Conservation (phyloP, 2,888 invertebrate genomes). For the Iphiclides podalirius region DNA sequence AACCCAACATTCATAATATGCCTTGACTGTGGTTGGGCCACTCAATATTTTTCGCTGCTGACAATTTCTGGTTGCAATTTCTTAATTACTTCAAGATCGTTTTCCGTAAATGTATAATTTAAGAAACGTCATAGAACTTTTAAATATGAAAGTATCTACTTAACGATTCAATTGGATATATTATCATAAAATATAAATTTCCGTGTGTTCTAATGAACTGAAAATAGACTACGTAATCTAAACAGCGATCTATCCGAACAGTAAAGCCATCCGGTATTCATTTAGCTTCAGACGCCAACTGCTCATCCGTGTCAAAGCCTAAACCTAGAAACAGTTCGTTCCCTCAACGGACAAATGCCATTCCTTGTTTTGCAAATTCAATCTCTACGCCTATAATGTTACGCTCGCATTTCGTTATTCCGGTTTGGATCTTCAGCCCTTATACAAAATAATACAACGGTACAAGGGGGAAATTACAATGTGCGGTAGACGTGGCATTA, state of each 20-base stretch:
- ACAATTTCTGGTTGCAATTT: too few relatives aligned
- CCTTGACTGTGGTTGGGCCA: too few relatives aligned
- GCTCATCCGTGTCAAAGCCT: slow-evolving; percentile 13
- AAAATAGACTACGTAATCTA: too few relatives aligned
- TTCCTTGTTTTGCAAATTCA: not conserved
- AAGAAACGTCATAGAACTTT: too few relatives aligned
- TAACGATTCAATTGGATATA: too few relatives aligned
- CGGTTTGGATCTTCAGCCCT: not conserved
- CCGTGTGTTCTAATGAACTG: too few relatives aligned
- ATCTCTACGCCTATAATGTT: slow-evolving; percentile 4
- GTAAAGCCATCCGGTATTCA: slow-evolving; percentile 12
- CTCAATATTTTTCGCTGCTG: too few relatives aligned
- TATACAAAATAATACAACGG: slow-evolving; percentile 5
- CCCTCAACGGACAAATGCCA: slow-evolving; percentile 2
- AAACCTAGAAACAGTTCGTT: slow-evolving; percentile 13
- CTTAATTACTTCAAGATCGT: too few relatives aligned
- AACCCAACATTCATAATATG: too few relatives aligned
- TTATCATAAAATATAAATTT: too few relatives aligned
- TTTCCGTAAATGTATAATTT: too few relatives aligned
- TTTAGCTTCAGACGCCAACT: slow-evolving; percentile 13
- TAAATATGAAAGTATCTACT: too few relatives aligned
- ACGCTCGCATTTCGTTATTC: not conserved
- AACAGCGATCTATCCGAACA: not conserved
- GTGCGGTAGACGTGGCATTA: slow-evolving; percentile 1
- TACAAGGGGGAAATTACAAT: slow-evolving; percentile 11